phyloP scores from a whole-genome alignment of 2,888 invertebrate genomes.

The Xestoiulus laeticollis region DNA sequence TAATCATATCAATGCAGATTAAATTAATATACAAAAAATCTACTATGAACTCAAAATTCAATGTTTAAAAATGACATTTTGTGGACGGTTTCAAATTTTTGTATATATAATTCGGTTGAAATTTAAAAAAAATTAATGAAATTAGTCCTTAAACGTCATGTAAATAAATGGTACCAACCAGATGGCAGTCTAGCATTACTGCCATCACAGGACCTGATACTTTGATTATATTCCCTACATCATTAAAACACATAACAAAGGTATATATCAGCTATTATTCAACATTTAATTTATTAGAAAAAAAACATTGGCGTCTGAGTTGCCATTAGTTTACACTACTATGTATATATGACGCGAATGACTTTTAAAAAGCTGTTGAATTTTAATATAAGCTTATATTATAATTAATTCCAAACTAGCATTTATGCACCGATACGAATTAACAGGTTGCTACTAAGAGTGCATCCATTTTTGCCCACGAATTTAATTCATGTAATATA shows the following conservation, averaged over 20 bases:
- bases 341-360: background rate
- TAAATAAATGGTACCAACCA: background rate
- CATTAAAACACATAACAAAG: background rate
- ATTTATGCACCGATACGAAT: constrained; percentile 1
- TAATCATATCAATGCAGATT: too few relatives aligned
- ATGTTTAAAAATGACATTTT: too few relatives aligned
- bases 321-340: background rate
- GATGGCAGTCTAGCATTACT: background rate
- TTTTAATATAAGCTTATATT: background rate
- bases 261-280: background rate
- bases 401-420: background rate
- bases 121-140: too few relatives aligned
- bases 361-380: background rate
- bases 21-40: too few relatives aligned
- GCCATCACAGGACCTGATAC: background rate
- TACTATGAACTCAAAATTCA: too few relatives aligned
- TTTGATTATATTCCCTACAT: background rate
- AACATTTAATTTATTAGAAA: background rate
- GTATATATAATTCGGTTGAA: too few relatives aligned
- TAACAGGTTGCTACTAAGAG: background rate
- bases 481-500: constrained; percentile 6
- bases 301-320: background rate
- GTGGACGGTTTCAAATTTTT: too few relatives aligned
- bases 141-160: too few relatives aligned
- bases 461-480: background rate